Evolutionary conservation across 2,113 vertebrate genomes (phyloP), one percentile per base, ranked within the genome.

Genomic region (Bettongia penicillata): DNA sequence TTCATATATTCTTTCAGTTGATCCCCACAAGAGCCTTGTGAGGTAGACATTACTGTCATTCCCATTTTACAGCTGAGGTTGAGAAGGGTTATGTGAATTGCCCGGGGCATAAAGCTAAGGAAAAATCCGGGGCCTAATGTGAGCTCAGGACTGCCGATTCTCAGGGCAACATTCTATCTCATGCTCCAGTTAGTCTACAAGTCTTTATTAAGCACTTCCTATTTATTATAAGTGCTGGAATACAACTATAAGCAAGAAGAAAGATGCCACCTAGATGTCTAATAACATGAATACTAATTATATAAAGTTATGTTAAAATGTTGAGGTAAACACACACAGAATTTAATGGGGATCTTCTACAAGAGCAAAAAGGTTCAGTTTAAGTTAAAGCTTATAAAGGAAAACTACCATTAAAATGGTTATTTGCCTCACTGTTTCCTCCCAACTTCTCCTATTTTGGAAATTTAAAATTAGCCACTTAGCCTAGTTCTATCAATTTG

Each of bases 361-460:
- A 49, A 89, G 84, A 53, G 92, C 94, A 89, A 93, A 93, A 94
- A 94, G 23, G 57, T 55, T 51, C 31, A 28, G 51, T 84, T 93
- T 92, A 96, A 96, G 89, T 89, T 93, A 97, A 37, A 90, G 43
- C 47, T 19, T 90, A 89, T 24, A 68, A 95, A 37, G 89, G 89
- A 92, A 90, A 95, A 93, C 22, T 49, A 23, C n/a, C 22, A 90
- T 24, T 90, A 48, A 6, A 90, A 90, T 2, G 5, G 77, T 52
- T 47, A 95, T 50, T 90, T 96, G 94, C 47, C n/a, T 61, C 92
- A 89, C 51, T 93, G 47, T n/a, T 55, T 31, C 84, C 93, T 92
- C 49, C 7, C 43, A 31, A 91, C 28, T 49, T 93, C 94, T 92
- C 53, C 53, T 48, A 94, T 90, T 53, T 53, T 94, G 96, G 51